These are phyloP conservation scores for Camelus dromedarius DNA, from an alignment of 2,113 vertebrate genomes.

Conservation along the genomic window DNA sequence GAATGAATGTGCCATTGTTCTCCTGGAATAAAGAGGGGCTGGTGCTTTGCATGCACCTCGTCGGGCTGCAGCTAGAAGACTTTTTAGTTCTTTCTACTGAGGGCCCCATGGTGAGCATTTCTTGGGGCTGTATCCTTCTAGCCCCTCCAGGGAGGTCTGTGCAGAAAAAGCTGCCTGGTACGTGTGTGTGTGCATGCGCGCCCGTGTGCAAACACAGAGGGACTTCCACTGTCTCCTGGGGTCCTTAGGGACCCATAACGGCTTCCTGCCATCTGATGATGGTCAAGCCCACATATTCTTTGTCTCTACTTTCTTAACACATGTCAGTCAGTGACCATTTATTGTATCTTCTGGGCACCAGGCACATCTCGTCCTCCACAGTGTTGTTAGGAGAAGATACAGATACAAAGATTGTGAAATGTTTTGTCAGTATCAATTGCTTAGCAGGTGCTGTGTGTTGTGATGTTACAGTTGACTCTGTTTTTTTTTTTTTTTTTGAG, in stretches of 20 bases:
- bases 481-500: neutral
- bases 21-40: neutral
- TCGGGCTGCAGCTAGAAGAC: neutral
- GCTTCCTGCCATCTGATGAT: neutral
- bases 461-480: neutral
- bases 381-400: neutral
- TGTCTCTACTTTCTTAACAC: neutral
- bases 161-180: neutral
- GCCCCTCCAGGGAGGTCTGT: neutral
- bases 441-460: neutral
- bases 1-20: neutral
- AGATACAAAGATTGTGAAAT: neutral
- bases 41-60: neutral
- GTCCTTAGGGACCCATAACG: neutral
- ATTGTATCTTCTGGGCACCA: neutral
- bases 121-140: neutral
- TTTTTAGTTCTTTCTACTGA: neutral
- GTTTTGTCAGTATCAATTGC: neutral
- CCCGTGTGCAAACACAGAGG: neutral
- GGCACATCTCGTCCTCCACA: neutral
- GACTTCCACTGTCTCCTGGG: neutral
- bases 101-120: neutral
- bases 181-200: rapidly evolving
- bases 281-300: neutral
- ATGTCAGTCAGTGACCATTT: neutral